phyloP scores from a whole-genome alignment of 2,113 vertebrate species.

The Megaptera novaeangliae region DNA sequence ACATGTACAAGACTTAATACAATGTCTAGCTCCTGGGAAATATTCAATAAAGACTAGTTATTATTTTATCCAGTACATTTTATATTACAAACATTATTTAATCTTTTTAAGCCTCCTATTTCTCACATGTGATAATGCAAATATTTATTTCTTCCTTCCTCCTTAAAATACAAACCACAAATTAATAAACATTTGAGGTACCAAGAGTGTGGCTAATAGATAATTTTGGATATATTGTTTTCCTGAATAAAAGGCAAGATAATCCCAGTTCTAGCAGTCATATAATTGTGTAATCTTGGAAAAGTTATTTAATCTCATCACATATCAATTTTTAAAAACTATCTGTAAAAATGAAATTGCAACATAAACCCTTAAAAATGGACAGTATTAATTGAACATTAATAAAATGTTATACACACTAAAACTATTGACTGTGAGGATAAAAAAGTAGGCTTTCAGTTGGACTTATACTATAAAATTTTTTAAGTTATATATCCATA shows the following conservation, averaged over 20 bases:
- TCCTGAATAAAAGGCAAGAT: not conserved
- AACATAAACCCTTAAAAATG: not conserved
- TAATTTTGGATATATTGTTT: not conserved
- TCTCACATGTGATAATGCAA: not conserved
- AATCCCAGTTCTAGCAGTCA: not conserved
- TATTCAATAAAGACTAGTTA: not conserved
- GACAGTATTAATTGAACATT: not conserved
- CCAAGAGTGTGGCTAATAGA: not conserved
- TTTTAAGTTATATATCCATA: not conserved
- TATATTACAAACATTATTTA: not conserved
- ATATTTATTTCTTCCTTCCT: not conserved
- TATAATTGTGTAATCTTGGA: not conserved
- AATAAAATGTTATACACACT: not conserved
- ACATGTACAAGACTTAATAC: not conserved
- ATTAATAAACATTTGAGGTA: not conserved
- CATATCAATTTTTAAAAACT: not conserved
- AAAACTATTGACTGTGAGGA: not conserved
- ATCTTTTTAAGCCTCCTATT: not conserved
- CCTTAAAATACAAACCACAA: not conserved
- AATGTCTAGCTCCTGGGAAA: not conserved
- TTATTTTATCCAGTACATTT: not conserved
- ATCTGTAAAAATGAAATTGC: not conserved
- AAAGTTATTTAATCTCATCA: not conserved
- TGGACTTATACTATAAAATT: not conserved
- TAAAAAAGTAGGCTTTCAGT: not conserved